Evolutionary conservation across 2,888 invertebrate species (phyloP), one percentile per base, ranked within the genome.

Genomic region (Galerucella nymphaeae): DNA sequence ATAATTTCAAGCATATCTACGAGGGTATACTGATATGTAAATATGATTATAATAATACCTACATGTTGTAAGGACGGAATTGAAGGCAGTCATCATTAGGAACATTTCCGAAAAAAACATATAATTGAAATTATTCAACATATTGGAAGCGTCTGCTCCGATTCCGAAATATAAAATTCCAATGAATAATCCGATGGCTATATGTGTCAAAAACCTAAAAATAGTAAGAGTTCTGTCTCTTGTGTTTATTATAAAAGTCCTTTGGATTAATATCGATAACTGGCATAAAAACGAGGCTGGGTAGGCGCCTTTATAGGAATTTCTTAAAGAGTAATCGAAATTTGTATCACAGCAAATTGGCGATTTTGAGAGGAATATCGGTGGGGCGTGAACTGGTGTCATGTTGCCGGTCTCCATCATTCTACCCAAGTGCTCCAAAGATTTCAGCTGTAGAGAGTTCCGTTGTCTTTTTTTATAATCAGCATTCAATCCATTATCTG

Each of bases 51-150:
- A n/a, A 61, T 16, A 38, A 70, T 73, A 92, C 96, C 94, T 89
- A 98, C 98, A 97, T 77, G 93, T 94, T 41, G 97, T 91, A 61
- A 95, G 91, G 71, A 96, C 94, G 14, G 96, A 93, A 87, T 95
- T 97, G 86, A 97, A 95, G 0, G 98, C 94, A 8, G 96, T 96
- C 85, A 96, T 96, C 94, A 97, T 96, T 67, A 97, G 90, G 86
- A 98, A 98, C 91, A 98, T 93, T 66, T 96, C 91, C 75, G 94
- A 93, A 87, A 96, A 98, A 88, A 96, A 97, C 42, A 97, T 89
- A 83, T 94, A 94, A 83, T 95, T 95, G 83, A 94, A 94, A 85
- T 96, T 98, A 85, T 96, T 93, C 77, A 93, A 88, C 18, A 93
- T 92, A 84, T 95, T 91, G 68, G 90, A 90, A 0, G 96, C 97